Evolutionary conservation across 2,113 vertebrate genomes (phyloP).

Genomic region (Irena cyanogastra): DNA sequence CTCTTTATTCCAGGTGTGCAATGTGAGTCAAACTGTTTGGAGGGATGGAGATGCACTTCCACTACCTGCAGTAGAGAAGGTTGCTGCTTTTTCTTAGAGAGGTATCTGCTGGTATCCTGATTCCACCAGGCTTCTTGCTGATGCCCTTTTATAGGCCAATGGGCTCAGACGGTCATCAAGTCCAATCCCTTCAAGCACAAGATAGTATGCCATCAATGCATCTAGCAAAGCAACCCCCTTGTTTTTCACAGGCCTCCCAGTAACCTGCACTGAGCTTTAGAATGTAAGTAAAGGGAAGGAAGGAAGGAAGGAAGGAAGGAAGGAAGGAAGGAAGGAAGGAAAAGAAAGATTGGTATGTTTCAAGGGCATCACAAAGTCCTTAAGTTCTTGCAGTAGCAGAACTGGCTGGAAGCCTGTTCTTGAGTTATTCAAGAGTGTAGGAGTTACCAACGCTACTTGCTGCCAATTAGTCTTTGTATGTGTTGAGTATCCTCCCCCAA

Average conservation of each 20-base stretch:
- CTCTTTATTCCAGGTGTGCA: neutral
- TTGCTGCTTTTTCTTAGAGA: neutral
- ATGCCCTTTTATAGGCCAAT: neutral
- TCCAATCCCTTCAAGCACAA: neutral
- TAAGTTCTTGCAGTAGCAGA: neutral
- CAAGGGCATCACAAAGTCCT: slow-evolving; percentile 19
- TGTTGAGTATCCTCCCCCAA: slow-evolving; percentile 24
- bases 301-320: neutral
- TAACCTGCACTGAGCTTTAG: no score
- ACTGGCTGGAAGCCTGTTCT: slow-evolving; percentile 25
- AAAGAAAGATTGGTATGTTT: neutral
- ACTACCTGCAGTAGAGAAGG: neutral
- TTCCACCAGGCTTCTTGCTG: neutral
- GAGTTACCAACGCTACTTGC: slow-evolving; percentile 6
- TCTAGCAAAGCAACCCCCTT: neutral
- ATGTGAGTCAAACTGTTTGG: neutral
- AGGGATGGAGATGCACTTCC: neutral
- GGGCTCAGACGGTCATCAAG: neutral
- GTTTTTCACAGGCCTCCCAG: no score
- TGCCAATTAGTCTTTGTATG: slow-evolving; percentile 41
- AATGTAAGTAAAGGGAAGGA: no score
- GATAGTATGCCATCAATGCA: neutral
- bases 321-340: no score
- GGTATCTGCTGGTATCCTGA: neutral
- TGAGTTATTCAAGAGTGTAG: neutral